Conservation (phyloP, 2,888 invertebrate species). For the Ligdia adustata region DNA sequence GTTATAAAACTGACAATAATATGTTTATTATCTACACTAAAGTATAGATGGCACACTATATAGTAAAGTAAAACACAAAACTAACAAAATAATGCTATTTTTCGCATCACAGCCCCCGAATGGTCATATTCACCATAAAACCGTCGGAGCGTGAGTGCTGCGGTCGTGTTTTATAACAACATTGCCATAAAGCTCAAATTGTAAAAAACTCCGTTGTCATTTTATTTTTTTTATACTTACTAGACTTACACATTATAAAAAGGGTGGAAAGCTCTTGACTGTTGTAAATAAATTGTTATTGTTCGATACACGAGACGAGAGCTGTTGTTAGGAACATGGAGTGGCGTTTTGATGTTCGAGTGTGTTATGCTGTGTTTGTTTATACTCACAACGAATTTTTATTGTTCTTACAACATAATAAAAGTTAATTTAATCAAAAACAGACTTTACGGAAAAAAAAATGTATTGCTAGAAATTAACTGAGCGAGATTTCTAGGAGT, state of each 20-base stretch:
- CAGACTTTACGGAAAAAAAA: too few relatives aligned
- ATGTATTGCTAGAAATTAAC: too few relatives aligned
- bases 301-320: slow-evolving; percentile 28
- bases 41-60: too few relatives aligned
- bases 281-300: slow-evolving; percentile 43
- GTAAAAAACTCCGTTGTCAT: slow-evolving; percentile 19
- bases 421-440: too few relatives aligned
- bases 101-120: slow-evolving; percentile 33
- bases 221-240: slow-evolving; percentile 28
- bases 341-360: slow-evolving; percentile 27
- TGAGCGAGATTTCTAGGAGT: too few relatives aligned
- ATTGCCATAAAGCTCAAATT: too few relatives aligned
- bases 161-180: slow-evolving; percentile 14
- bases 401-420: slow-evolving; percentile 24
- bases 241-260: slow-evolving; percentile 27
- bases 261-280: slow-evolving; percentile 42
- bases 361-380: slow-evolving; percentile 28
- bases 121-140: slow-evolving; percentile 20
- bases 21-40: too few relatives aligned
- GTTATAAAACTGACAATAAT: too few relatives aligned
- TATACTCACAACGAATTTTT: slow-evolving; percentile 26
- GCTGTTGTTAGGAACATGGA: slow-evolving; percentile 26
- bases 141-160: slow-evolving; percentile 25
- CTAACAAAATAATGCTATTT: slow-evolving; percentile 43
- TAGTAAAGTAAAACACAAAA: slow-evolving; percentile 36